Evolutionary conservation across 1,140 invertebrate genomes (phyloP), one percentile per base, ranked within the genome.

Genomic region (Heterodera carotae): DNA sequence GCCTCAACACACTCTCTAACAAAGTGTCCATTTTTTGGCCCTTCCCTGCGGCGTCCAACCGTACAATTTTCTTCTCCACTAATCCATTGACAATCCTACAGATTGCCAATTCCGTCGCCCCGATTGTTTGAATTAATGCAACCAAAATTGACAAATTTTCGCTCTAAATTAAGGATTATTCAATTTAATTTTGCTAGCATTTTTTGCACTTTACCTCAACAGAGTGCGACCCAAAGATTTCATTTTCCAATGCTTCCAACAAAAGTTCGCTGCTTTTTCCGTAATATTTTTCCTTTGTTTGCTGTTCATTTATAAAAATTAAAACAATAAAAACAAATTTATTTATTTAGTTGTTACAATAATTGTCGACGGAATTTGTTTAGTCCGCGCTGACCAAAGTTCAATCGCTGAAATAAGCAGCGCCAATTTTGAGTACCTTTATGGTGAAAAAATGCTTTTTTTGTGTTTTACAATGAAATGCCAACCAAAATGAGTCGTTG

Each of bases 371-470:
- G 5, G 48, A 56, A 56, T 2, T 15, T 56, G 15, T 53, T 53
- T 15, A 25, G 34, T 25, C 8, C 27, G 60, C 27, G 25, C 18
- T 36, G 29, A 31, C 77, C 77, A 79, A 62, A 59, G 43, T 60
- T 79, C 64, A 27, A 69, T 48, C n/a, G 77, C 39, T 18, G 76
- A 78, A 39, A 79, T 43, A 18, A 72, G 34, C 29, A 78, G 25
- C 22, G 78, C 33, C 36, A 79, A 67, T 36, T 79, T 80, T 60
- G 67, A 48, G 60, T 81, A 79, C 77, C 77, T 79, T 27, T 33
- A 80, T 48, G 18, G 27, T n/a, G n/a, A n/a, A n/a, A n/a, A n/a
- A n/a, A n/a, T n/a, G 7, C 31, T 53, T 7, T 76, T 25, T n/a
- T 25, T 43, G 6, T 56, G 22, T 22, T 56, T 56, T n/a, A n/a